Conservation (phyloP, 2,797 vertebrate species). For the Cygnus olor region DNA sequence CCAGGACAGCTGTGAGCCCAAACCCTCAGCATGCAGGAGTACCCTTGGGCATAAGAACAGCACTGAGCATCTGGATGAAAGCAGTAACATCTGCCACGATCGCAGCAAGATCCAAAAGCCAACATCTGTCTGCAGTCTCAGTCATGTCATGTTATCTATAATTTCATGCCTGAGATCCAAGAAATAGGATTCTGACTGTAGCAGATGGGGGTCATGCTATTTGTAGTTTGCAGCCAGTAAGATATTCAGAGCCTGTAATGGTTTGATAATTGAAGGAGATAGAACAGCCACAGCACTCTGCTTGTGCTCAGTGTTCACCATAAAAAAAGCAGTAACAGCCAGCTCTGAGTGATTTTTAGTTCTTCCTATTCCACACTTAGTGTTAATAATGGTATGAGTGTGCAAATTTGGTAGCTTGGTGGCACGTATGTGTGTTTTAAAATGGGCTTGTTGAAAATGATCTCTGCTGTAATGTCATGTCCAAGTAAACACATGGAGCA, state of each 20-base stretch:
- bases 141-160: background rate
- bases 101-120: background rate
- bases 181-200: conserved; percentile 24
- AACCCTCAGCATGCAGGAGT: background rate
- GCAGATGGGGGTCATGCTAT: background rate
- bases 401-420: background rate
- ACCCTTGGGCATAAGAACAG: rapidly evolving
- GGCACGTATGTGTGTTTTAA: background rate
- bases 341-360: background rate
- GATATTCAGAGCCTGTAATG: background rate
- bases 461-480: rapidly evolving
- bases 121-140: background rate
- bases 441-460: background rate
- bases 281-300: background rate
- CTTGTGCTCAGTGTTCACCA: rapidly evolving
- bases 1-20: background rate
- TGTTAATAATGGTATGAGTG: background rate
- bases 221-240: background rate
- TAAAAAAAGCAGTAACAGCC: background rate
- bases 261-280: background rate
- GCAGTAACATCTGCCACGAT: background rate
- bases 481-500: background rate
- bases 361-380: background rate
- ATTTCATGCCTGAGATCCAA: background rate
- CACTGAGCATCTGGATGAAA: background rate